phyloP scores from a whole-genome alignment of 2,113 vertebrate genomes.

The Gopherus evgoodei region DNA sequence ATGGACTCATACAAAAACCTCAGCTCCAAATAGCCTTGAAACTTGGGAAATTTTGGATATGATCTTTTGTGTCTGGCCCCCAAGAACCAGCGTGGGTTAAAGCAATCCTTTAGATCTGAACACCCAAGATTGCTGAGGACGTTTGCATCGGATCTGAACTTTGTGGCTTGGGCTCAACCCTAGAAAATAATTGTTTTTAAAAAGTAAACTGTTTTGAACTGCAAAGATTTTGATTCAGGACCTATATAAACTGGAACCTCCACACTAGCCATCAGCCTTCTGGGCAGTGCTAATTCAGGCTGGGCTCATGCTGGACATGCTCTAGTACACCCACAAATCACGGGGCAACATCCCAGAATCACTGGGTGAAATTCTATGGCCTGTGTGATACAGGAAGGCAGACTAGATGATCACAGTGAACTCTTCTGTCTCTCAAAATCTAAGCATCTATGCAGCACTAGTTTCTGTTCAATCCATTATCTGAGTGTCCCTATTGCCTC shows the following conservation, averaged over 20 bases:
- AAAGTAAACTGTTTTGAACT: neutral
- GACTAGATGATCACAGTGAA: neutral
- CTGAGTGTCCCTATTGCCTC: slow-evolving; percentile 21
- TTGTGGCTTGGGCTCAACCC: neutral
- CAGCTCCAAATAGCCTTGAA: neutral
- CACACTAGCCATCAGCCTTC: neutral
- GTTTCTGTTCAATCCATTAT: slow-evolving; percentile 32
- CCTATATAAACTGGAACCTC: neutral
- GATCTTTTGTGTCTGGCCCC: neutral
- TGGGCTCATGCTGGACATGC: neutral
- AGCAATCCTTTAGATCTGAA: neutral
- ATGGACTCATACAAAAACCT: neutral
- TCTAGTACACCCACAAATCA: neutral
- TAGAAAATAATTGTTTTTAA: neutral
- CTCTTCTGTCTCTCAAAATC: slow-evolving; percentile 20
- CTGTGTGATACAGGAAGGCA: neutral
- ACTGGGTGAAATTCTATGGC: neutral
- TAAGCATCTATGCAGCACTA: neutral
- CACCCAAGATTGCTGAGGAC: neutral
- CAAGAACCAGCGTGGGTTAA: neutral
- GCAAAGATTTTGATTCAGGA: neutral
- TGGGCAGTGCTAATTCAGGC: neutral
- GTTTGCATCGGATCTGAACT: neutral
- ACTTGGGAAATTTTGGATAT: neutral
- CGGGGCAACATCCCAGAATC: neutral